phyloP scores from a whole-genome alignment of 2,113 vertebrate genomes.

The Paracanthobrama guichenoti region DNA sequence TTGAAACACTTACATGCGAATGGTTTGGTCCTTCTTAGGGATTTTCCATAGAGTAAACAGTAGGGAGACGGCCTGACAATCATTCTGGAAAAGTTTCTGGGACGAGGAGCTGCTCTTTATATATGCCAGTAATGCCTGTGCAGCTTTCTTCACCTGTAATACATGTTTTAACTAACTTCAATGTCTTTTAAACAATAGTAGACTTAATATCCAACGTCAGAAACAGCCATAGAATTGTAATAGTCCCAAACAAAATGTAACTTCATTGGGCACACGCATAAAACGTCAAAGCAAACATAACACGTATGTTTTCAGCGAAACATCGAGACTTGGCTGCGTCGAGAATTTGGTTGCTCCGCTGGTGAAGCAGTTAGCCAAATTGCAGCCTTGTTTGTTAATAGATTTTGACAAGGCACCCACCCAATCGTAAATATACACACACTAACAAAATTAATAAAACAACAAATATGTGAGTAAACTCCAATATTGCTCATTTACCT shows the following conservation, averaged over 20 bases:
- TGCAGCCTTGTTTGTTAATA: not conserved
- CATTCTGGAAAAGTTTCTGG: slow-evolving; percentile 72
- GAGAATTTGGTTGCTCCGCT: not conserved
- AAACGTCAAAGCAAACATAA: not conserved
- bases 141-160: slow-evolving; percentile 84
- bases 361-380: not conserved
- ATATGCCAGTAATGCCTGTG: slow-evolving; percentile 78
- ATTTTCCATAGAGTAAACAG: slow-evolving; percentile 88
- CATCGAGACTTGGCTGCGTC: no score
- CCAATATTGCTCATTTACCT: not conserved
- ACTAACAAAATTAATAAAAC: not conserved
- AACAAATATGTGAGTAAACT: no score
- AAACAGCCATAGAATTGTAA: not conserved
- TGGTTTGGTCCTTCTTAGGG: slow-evolving; percentile 72
- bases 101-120: slow-evolving; percentile 68
- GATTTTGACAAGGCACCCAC: not conserved
- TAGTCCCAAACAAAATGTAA: not conserved
- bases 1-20: slow-evolving; percentile 81
- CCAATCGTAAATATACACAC: not conserved
- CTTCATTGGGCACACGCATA: not conserved
- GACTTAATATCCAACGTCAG: not conserved
- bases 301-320: no score
- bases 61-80: slow-evolving; percentile 77
- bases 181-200: no score
- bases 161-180: not conserved